A percentile compares a stretch with the other conserved stretches of the same genome.
Evolutionary conservation across 1,140 invertebrate species (phyloP).

Genomic region (Heliconius eleuchia): DNA sequence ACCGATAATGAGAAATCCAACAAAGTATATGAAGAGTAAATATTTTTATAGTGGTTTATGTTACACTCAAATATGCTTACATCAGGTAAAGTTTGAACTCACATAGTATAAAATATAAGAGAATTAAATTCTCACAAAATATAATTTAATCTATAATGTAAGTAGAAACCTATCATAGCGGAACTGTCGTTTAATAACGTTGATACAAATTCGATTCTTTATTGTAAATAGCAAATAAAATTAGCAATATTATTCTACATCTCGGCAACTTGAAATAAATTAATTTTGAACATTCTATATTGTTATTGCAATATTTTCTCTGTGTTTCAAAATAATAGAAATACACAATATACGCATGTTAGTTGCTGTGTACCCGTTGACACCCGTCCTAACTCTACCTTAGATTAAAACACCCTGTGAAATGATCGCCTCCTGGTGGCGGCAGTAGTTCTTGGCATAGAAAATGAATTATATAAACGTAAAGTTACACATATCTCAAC

Average conservation of each 20-base stretch:
- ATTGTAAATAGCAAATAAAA: not conserved
- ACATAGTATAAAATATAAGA: slow-evolving; percentile 20
- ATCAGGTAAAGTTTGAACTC: slow-evolving; percentile 1
- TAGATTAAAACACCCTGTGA: slow-evolving; percentile 79
- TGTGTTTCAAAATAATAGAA: slow-evolving; percentile 5
- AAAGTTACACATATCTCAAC: slow-evolving; percentile 14
- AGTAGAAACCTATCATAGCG: slow-evolving; percentile 1
- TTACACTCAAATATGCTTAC: not conserved
- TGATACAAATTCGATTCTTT: slow-evolving; percentile 2
- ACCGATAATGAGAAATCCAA: slow-evolving; percentile 22
- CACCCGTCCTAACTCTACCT: slow-evolving; percentile 72
- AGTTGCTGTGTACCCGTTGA: slow-evolving; percentile 42
- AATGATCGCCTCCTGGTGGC: slow-evolving; percentile 47
- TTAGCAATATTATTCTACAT: not conserved
- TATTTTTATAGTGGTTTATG: slow-evolving; percentile 4
- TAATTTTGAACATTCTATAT: not conserved
- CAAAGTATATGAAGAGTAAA: slow-evolving; percentile 18
- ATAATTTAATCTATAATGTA: slow-evolving; percentile 13
- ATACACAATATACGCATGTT: slow-evolving; percentile 16
- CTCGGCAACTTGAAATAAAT: not conserved
- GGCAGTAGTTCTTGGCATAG: slow-evolving; percentile 30
- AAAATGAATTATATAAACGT: slow-evolving; percentile 27
- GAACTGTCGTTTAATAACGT: not conserved
- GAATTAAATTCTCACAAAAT: slow-evolving; percentile 37
- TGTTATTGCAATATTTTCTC: not conserved